phyloP scores from a whole-genome alignment of 2,888 invertebrate species.

The Caenorhabditis sulstoni region DNA sequence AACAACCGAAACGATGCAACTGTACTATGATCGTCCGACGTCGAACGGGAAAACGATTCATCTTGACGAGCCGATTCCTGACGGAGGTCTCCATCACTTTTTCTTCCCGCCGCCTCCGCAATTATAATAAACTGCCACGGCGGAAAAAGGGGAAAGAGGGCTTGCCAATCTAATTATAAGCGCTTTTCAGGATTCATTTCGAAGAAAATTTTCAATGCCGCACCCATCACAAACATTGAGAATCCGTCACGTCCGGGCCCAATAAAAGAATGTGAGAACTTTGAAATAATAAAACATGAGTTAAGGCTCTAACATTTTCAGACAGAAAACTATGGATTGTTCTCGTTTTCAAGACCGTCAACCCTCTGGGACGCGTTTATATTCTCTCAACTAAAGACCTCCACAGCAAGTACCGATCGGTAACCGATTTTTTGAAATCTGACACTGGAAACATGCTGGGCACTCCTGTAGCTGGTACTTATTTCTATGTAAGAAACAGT shows the following conservation, averaged over 20 bases:
- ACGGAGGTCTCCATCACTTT: constrained; percentile 62
- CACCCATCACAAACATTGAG: constrained; percentile 67
- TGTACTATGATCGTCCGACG: constrained; percentile 73
- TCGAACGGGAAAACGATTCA: constrained; percentile 68
- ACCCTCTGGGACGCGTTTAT: constrained; percentile 69
- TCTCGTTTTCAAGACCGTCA: constrained; percentile 71
- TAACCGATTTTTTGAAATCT: constrained; percentile 69
- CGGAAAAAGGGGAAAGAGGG: neutral
- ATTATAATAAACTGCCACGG: constrained; percentile 1
- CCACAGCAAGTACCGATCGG: constrained; percentile 68
- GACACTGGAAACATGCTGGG: constrained; percentile 72
- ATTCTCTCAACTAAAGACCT: constrained; percentile 71
- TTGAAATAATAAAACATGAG: neutral
- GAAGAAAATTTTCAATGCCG: constrained; percentile 70
- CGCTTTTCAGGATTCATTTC: constrained; percentile 66
- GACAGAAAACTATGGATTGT: constrained; percentile 73
- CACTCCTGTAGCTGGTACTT: constrained; percentile 72
- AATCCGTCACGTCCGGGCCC: constrained; percentile 64
- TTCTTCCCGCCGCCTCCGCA: neutral
- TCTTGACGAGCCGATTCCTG: constrained; percentile 73
- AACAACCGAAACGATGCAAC: constrained; percentile 72
- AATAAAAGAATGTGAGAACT: constrained; percentile 66
- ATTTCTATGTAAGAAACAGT: constrained; percentile 64
- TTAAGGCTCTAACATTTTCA: constrained; percentile 34
- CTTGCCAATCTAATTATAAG: constrained; percentile 12